Conservation (phyloP, 2,113 vertebrate species). For the Otis tarda region DNA sequence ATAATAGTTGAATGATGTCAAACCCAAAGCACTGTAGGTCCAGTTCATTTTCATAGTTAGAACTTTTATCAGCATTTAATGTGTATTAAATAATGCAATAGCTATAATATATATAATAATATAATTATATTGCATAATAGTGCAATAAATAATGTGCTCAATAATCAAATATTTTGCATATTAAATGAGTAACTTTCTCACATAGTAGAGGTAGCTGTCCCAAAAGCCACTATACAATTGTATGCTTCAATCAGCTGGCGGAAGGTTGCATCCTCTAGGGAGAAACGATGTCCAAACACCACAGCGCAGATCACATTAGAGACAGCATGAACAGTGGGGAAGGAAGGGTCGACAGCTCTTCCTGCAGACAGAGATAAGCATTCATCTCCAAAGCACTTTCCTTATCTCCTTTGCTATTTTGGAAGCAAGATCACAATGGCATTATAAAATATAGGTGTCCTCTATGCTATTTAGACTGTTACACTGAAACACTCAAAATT, state of each 20-base stretch:
- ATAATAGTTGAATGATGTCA: neutral
- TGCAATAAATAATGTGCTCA: neutral
- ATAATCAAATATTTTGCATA: neutral
- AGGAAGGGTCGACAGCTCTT: constrained; percentile 45
- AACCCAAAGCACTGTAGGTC: neutral
- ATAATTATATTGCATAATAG: neutral
- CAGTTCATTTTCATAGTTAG: neutral
- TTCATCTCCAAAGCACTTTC: neutral
- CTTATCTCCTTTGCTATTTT: neutral
- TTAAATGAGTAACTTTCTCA: neutral
- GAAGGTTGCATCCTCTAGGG: constrained; percentile 47
- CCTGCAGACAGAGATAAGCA: constrained; percentile 18
- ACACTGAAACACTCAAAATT: neutral
- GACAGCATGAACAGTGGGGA: constrained; percentile 15
- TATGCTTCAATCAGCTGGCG: constrained; percentile 28
- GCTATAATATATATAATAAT: neutral
- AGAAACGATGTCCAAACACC: constrained; percentile 57
- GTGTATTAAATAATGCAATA: neutral
- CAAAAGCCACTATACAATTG: constrained; percentile 4
- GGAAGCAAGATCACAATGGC: neutral
- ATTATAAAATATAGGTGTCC: neutral
- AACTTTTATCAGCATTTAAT: neutral
- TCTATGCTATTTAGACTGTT: neutral
- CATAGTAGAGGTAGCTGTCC: neutral
- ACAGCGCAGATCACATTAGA: constrained; percentile 57